Evolutionary conservation across 1,140 invertebrate species (phyloP), one percentile per base, ranked within the genome.

Genomic region (Drosophila guanche): DNA sequence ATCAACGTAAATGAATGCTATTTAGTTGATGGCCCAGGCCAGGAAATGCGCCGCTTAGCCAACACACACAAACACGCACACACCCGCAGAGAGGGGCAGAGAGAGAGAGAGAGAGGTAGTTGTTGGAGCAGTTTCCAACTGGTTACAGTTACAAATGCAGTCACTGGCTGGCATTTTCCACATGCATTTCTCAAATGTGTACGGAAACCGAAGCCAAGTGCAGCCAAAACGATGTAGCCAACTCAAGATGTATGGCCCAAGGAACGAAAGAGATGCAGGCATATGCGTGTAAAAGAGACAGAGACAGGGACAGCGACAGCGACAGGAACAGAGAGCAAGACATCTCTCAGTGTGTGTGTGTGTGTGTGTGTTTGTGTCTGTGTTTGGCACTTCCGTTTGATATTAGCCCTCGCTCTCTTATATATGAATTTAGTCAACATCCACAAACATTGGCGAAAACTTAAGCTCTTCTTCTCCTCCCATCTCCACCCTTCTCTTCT

Each of bases 1-100:
- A 90, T 90, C 86, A 90, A 81, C 75, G 88, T 71, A 90, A 90
- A 90, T 90, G 86, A 88, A 90, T 83, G 79, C 83, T 83, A 90
- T 90, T 90, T 90, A 79, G 88, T 86, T 86, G 83, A 86, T 88
- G 83, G 81, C 74, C 50, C 70, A 63, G 56, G 74, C 83, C 83
- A 88, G 83, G 83, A 86, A 89, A 86, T 86, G 83, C 84, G 65
- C 84, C 79, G 84, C 78, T 88, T 81, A 88, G 73, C 69, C 83
- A 77, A 75, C 42, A 69, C 54, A 59, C 22, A 61, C 20, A 60
- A 10, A 54, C n/a, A 46, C 29, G 50, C 56, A 70, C 46, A 79
- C 54, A 48, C 54, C 69, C 53, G 33, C 37, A 16, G 33, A 25
- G 43, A 27, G 16, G 16, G 16, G 16, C 7, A 29, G 40, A 23